Base-by-base conservation (phyloP, 2,797 vertebrate species). In the Scomberomorus guttatus region DNA sequence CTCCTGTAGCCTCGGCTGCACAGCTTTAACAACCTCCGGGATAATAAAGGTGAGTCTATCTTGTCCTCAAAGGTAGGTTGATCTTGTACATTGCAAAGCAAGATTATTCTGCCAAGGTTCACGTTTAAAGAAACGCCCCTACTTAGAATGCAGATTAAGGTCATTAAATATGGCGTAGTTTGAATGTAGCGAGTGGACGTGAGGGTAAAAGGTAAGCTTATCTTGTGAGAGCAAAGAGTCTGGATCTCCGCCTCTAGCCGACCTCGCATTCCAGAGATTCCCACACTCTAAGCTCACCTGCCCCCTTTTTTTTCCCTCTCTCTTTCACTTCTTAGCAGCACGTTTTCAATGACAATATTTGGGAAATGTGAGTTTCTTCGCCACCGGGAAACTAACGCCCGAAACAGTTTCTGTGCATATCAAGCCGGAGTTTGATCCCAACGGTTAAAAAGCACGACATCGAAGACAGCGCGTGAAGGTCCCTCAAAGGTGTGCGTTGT, bases 201-300 rank as follows among this genome's bases (percentile, higher is more conserved):
- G 86, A 57, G 80, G 52, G 85, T 71, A 82, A 50, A 89, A 92
- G 84, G 88, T 90, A 83, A 83, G 79, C 57, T 85, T 81, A 79
- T 91, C 82, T 82, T 65, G 52, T 51, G 74, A 79, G 83, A 72
- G 77, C 59, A 61, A 22, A 77, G 69, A 75, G 76, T 50, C 73
- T 83, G 85, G 68, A 77, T 88, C 90, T 61, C 91, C 91, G 86
- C 94, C 93, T 90, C 84, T 71, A 17, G 69, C 68, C 90, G 89
- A 92, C 84, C 89, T 91, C 89, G 86, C 95, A 97, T 97, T 96
- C 96, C 94, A 88, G 39, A 89, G 90, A 97, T 96, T 96, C 96
- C 95, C 93, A 83, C 89, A 93, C 93, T 91, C 89, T 25, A 56
- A 92, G 65, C 92, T 96, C 96, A 97, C 96, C 97, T 98, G 96